phyloP scores from a whole-genome alignment of 2,113 vertebrate genomes.

The Speoplatyrhinus poulsoni region DNA sequence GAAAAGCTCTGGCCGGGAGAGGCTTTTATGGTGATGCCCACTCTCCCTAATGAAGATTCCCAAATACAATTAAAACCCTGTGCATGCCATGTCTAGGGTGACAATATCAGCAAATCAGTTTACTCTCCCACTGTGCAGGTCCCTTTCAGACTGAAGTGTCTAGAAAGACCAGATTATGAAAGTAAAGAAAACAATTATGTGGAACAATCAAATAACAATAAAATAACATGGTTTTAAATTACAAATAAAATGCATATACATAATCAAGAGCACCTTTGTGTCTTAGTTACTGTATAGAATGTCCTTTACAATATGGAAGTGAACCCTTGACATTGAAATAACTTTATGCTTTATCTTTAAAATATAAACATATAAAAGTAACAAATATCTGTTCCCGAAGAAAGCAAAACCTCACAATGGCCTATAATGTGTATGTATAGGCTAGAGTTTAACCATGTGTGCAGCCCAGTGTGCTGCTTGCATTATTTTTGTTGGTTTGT shows the following conservation, averaged over 20 bases:
- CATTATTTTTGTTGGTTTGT: slow-evolving; percentile 16
- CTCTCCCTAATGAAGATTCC: slow-evolving; percentile 91
- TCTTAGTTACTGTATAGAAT: slow-evolving; percentile 56
- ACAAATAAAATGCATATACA: slow-evolving; percentile 59
- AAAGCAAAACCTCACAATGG: too few relatives aligned
- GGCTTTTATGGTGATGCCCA: slow-evolving; percentile 85
- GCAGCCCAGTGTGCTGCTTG: not conserved
- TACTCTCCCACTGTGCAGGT: slow-evolving; percentile 27
- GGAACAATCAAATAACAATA: slow-evolving; percentile 41
- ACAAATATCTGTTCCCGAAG: too few relatives aligned
- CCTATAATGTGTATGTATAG: too few relatives aligned
- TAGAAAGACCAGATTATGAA: slow-evolving; percentile 39
- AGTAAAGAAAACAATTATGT: slow-evolving; percentile 65
- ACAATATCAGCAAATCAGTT: slow-evolving; percentile 69
- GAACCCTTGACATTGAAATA: not conserved
- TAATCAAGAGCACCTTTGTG: slow-evolving; percentile 62
- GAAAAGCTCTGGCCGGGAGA: slow-evolving; percentile 80
- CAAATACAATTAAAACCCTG: slow-evolving; percentile 87
- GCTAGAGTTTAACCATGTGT: not conserved
- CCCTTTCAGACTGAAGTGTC: slow-evolving; percentile 53
- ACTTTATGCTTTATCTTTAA: not conserved
- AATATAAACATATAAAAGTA: not conserved
- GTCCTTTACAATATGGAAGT: slow-evolving; percentile 9
- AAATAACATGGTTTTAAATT: slow-evolving; percentile 63
- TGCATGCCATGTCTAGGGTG: slow-evolving; percentile 80